Evolutionary conservation across 2,797 vertebrate genomes (phyloP).

Genomic region (Mus caroli): DNA sequence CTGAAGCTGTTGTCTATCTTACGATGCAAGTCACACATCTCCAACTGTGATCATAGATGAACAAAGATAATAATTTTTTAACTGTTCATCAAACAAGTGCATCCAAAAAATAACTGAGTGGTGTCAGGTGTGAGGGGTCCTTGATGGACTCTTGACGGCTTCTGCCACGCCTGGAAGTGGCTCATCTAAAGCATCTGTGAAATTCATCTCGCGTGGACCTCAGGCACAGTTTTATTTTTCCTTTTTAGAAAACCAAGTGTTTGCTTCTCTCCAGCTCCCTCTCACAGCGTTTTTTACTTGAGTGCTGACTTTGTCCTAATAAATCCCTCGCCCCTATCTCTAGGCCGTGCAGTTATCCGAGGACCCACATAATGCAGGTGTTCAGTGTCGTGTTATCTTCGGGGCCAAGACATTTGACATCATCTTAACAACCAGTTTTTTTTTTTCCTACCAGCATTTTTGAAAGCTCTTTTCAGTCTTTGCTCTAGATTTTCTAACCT

Average conservation of each 20-base stretch:
- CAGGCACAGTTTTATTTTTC: neutral
- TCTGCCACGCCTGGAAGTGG: neutral
- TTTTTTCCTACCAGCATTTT: neutral
- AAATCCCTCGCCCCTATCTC: neutral
- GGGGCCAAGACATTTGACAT: neutral
- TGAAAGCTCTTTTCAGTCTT: neutral
- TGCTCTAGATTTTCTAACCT: neutral
- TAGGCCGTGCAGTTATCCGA: neutral
- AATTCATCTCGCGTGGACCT: neutral
- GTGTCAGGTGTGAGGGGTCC: accelerated
- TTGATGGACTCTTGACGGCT: neutral
- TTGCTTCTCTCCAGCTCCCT: neutral
- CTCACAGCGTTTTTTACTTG: neutral
- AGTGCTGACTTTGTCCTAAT: neutral
- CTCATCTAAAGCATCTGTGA: neutral
- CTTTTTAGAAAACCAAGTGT: neutral
- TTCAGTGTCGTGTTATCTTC: neutral
- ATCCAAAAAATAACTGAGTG: neutral
- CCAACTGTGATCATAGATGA: neutral
- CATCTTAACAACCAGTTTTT: neutral
- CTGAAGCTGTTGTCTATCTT: neutral
- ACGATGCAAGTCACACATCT: neutral
- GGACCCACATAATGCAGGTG: neutral
- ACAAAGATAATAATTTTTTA: neutral
- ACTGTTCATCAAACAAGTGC: neutral